These are phyloP conservation scores for Muscidifurax raptorellus DNA, from an alignment of 1,140 invertebrate species.

Conservation along the genomic window DNA sequence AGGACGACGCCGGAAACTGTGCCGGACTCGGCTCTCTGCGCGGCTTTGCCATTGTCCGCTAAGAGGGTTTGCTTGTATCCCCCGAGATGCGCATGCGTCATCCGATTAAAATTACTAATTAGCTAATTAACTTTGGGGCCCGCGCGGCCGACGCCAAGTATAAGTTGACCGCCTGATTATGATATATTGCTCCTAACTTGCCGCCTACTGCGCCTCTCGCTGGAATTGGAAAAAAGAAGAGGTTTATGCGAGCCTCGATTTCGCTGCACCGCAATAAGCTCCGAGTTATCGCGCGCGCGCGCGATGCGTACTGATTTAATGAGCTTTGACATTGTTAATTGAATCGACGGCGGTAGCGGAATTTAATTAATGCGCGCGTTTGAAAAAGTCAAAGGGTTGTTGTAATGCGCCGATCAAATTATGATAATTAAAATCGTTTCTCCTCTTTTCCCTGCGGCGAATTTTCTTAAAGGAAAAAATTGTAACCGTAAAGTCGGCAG, in stretches of 20 bases:
- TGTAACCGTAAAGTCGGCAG: no score
- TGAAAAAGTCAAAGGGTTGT: no score
- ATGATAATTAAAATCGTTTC: no score
- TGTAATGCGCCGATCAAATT: no score
- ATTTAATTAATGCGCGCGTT: no score
- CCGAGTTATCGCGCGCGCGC: no score
- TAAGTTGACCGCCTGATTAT: constrained; percentile 76
- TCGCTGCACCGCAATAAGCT: no score
- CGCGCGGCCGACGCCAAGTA: constrained; percentile 60
- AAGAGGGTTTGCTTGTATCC: constrained; percentile 77
- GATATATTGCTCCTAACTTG: constrained; percentile 72
- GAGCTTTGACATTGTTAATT: no score
- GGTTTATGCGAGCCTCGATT: not conserved
- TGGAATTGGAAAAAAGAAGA: not conserved
- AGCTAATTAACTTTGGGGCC: constrained; percentile 75
- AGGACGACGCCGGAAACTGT: constrained; percentile 58
- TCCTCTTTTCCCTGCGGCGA: no score
- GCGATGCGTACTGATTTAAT: no score
- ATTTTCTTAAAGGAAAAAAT: no score
- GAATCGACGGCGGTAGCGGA: no score
- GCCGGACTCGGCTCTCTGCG: constrained; percentile 9
- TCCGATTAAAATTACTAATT: constrained; percentile 78
- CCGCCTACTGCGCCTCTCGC: not conserved
- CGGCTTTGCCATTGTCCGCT: constrained; percentile 61
- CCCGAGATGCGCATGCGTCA: constrained; percentile 76